phyloP scores from a whole-genome alignment of 92 coral and sea anemone genomes.

The Epizoanthus illoricatus region DNA sequence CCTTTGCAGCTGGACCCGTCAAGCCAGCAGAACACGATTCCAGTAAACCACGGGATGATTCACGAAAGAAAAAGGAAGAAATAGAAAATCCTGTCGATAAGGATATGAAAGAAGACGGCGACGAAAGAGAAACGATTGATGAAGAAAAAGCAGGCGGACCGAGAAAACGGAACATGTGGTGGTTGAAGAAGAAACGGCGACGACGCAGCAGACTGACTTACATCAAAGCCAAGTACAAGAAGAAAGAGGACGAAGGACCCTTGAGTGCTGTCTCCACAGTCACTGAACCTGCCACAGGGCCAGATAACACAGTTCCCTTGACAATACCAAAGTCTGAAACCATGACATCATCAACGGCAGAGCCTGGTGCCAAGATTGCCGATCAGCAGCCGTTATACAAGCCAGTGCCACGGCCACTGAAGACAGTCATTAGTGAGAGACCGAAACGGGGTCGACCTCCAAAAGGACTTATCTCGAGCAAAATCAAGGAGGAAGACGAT shows the following conservation, averaged over 20 bases:
- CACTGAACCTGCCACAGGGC: not conserved
- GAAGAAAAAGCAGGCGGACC: slow-evolving; percentile 54
- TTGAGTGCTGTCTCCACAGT: not conserved
- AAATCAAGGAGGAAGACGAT: slow-evolving; percentile 48
- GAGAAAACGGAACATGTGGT: slow-evolving; percentile 76
- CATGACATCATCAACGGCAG: slow-evolving; percentile 48
- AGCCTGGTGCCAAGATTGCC: slow-evolving; percentile 58
- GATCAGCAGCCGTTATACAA: slow-evolving; percentile 52
- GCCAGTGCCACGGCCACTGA: slow-evolving; percentile 29
- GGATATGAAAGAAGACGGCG: slow-evolving; percentile 44
- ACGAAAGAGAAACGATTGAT: slow-evolving; percentile 37
- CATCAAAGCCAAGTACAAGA: slow-evolving; percentile 77
- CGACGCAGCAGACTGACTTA: slow-evolving; percentile 84
- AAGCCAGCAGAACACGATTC: slow-evolving; percentile 4
- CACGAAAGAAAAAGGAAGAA: slow-evolving; percentile 14
- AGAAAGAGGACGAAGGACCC: slow-evolving; percentile 75
- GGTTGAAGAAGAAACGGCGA: slow-evolving; percentile 73
- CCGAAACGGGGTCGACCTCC: slow-evolving; percentile 85
- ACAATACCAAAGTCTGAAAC: not conserved
- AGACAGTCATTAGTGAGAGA: slow-evolving; percentile 45
- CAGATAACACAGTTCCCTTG: not conserved
- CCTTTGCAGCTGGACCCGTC: slow-evolving; percentile 10
- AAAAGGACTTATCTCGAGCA: slow-evolving; percentile 53
- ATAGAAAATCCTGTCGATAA: not conserved
- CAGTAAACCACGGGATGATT: slow-evolving; percentile 12